phyloP scores from a whole-genome alignment of 2,888 invertebrate species.

The Leucozona laternaria region DNA sequence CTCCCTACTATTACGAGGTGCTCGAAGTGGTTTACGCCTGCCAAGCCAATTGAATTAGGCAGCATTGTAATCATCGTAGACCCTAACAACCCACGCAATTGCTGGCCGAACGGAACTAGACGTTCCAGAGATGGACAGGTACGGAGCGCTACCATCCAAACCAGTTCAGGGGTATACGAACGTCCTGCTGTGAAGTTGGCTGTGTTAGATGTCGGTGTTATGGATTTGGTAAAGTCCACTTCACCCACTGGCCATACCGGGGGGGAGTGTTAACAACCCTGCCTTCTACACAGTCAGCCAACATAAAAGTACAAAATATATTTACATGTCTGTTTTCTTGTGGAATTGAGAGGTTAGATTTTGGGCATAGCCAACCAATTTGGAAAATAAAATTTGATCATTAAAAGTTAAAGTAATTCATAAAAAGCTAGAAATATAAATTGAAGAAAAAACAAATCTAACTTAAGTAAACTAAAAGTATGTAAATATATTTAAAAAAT shows the following conservation, averaged over 20 bases:
- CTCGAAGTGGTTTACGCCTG: neutral
- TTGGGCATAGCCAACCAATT: no score
- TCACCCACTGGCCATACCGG: slow-evolving; percentile 38
- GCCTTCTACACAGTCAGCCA: no score
- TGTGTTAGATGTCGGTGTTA: slow-evolving; percentile 41
- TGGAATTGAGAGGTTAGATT: no score
- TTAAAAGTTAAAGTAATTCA: no score
- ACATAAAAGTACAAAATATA: no score
- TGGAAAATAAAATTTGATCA: no score
- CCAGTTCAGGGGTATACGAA: slow-evolving; percentile 38
- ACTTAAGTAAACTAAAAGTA: no score
- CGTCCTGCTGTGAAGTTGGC: slow-evolving; percentile 59
- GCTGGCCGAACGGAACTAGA: slow-evolving; percentile 42
- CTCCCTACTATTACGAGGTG: slow-evolving; percentile 37
- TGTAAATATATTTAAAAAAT: no score
- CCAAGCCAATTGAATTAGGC: slow-evolving; percentile 32
- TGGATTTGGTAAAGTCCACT: slow-evolving; percentile 47
- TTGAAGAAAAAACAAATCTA: no score
- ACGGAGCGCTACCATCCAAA: slow-evolving; percentile 51
- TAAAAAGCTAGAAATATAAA: no score
- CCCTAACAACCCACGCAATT: neutral
- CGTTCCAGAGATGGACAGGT: slow-evolving; percentile 45
- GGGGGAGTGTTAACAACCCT: neutral
- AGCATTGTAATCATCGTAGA: neutral
- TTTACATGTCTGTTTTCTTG: no score